Base-by-base conservation (phyloP, 2,113 vertebrate species). In the Sturnira hondurensis region DNA sequence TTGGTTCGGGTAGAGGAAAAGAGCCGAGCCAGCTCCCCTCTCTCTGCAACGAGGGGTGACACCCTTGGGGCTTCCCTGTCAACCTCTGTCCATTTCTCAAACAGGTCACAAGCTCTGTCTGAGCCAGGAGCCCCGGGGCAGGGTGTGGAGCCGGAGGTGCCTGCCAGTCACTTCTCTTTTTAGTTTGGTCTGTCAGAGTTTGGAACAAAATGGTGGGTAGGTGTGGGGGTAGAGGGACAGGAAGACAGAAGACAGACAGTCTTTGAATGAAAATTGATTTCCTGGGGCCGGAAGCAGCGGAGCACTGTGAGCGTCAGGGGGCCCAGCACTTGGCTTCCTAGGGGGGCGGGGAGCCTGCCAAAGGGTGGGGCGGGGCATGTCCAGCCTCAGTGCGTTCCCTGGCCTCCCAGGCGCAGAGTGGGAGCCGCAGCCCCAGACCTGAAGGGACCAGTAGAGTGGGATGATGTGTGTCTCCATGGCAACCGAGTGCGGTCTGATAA, bases 381-480 rank as follows among this genome's bases (percentile, higher is more conserved):
- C 43, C 26, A 36, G 47, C 9, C 33, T 86, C 56, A 26, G 43
- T 31, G 11, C 3, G 8, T 4, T 56, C 41, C 38, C 6, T 38
- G 38, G 26, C 10, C 63, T 84, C 68, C 68, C 54, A 15, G 0
- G 65, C 10, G 2, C 17, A 45, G 26, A 22, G 45, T 2, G 28
- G 71, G 33, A 95, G 61, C 67, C 45, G 77, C 68, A 83, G 77
- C 31, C n/a, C 91, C 52, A 93, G 77, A 73, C 73, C 33, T 70
- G 81, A 83, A 93, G 82, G 71, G 67, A 95, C 89, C 67, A 63
- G 85, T 36, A 91, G 94, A 88, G 63, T 77, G 82, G 68, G 85
- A 95, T 0, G 86, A 68, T 67, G 36, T 92, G 76, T n/a, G 74
- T 97, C 89, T 96, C 97, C 91, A 97, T 97, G 95, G 95, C 73